A percentile compares a stretch with the other conserved stretches of the same genome.
Evolutionary conservation across 2,888 invertebrate genomes (phyloP).

Genomic region (Troides oblongomaculatus): DNA sequence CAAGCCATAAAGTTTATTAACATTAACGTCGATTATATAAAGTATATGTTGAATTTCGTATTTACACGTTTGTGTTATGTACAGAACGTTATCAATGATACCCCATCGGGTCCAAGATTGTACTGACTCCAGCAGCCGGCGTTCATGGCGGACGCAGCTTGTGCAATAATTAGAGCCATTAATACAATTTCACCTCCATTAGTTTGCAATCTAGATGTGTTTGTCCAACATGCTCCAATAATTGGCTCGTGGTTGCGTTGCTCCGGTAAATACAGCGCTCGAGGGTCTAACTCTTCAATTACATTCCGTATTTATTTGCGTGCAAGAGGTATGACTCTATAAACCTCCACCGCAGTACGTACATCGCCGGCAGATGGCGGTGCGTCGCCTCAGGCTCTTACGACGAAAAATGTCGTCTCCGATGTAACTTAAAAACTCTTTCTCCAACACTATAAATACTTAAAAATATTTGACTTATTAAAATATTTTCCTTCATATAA

Average conservation of each 20-base stretch:
- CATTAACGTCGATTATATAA: too few species aligned
- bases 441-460: neutral
- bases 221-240: slow-evolving; percentile 24
- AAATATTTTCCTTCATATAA: neutral
- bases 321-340: slow-evolving; percentile 18
- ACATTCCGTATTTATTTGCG: slow-evolving; percentile 25
- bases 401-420: slow-evolving; percentile 20
- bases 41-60: neutral
- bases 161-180: slow-evolving; percentile 6
- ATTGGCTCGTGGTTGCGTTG: slow-evolving; percentile 16
- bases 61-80: neutral
- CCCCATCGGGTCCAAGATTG: neutral
- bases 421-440: neutral
- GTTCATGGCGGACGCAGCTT: neutral
- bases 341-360: slow-evolving; percentile 33
- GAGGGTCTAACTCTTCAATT: slow-evolving; percentile 24
- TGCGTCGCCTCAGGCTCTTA: slow-evolving; percentile 34
- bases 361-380: slow-evolving; percentile 39
- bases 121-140: neutral
- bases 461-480: neutral
- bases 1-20: too few species aligned
- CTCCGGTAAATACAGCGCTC: slow-evolving; percentile 15
- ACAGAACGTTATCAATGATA: neutral
- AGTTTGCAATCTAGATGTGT: slow-evolving; percentile 20
- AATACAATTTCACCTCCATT: slow-evolving; percentile 4